Evolutionary conservation across 2,888 invertebrate species (phyloP), one percentile per base, ranked within the genome.

Genomic region (Herminia tarsipennalis): DNA sequence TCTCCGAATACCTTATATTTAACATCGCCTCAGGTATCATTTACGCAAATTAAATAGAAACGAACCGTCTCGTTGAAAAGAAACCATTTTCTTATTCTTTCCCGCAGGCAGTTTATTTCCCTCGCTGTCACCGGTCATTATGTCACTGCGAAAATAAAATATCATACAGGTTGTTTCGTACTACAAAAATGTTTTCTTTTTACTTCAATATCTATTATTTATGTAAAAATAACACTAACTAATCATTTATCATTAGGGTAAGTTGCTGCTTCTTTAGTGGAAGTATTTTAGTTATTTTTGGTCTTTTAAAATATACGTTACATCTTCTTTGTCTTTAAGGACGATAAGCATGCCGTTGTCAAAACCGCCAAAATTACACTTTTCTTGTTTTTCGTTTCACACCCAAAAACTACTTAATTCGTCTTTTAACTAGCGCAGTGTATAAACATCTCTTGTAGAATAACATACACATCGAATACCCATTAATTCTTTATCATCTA

Each of bases 111-210:
- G 81, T 75, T 78, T 81, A 75, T 80, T 77, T 79, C 67, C 72
- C 64, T 66, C 66, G 72, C 76, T 81, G 79, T 80, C 83, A 81
- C 73, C 78, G 80, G 78, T 81, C 81, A 81, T 83, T 81, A 81
- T 78, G 78, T 77, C 79, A 76, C 66, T 66, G 67, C 54, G 66
- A 74, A 78, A 72, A 70, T 74, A 70, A 74, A 74, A 73, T 74
- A 69, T 70, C 57, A 63, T 66, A 59, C 61, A 47, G 57, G 53
- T 24, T 67, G 53, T 56, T 54, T 47, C 50, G 52, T 53, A 56
- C 27, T 41, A 51, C 49, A 57, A 48, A 51, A 56, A 55, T 63
- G 41, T 60, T 51, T 41, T 64, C 44, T 54, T 47, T 62, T 41
- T 34, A 40, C 37, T 53, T 47, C 51, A 52, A 59, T 63, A 51